Base-by-base conservation (phyloP, 2,113 vertebrate genomes). In the Deroptyus accipitrinus region DNA sequence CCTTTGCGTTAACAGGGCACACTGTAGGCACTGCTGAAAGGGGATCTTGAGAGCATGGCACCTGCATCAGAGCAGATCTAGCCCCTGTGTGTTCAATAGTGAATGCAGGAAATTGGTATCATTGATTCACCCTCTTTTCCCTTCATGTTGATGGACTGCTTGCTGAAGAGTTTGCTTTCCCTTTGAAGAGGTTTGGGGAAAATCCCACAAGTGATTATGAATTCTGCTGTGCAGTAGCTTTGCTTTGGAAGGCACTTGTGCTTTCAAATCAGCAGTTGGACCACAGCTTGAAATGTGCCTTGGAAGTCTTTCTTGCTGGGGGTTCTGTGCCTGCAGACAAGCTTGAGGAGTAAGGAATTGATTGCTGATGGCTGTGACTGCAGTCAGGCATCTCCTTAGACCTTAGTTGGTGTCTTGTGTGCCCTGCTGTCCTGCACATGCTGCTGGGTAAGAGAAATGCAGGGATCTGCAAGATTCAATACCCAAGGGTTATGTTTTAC, bases 321-420 rank as follows among this genome's bases (percentile, higher is more conserved):
- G 62, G n/a, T 7, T n/a, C 41, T 67, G 41, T 73, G 41, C 59
- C 72, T 80, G 72, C 20, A 41, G 54, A 3, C 9, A 19, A 49
- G 51, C 15, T 63, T 37, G 55, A 81, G 61, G 64, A 61, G 24
- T 10, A 14, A 57, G 42, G 57, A 59, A 19, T 1, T 55, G 64
- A 5, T 19, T 74, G 44, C 46, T 61, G 52, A 16, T 46, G 64
- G 54, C 72, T 52, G 54, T 39, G 73, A 78, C 17, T 15, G 28
- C 44, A 28, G 23, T 4, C 1, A 0, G n/a, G 14, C 68, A 42
- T 31, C 44, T 46, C 30, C 8, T 0, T 0, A 23, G 20, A 10
- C 28, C 41, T 24, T 46, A 16, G 28, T 49, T 17, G 35, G 16
- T 39, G 48, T 42, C 51, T 54, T 20, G 19, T 23, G 39, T 67